Evolutionary conservation across 2,888 invertebrate species (phyloP).

Genomic region (Acanthoscelides obtectus): DNA sequence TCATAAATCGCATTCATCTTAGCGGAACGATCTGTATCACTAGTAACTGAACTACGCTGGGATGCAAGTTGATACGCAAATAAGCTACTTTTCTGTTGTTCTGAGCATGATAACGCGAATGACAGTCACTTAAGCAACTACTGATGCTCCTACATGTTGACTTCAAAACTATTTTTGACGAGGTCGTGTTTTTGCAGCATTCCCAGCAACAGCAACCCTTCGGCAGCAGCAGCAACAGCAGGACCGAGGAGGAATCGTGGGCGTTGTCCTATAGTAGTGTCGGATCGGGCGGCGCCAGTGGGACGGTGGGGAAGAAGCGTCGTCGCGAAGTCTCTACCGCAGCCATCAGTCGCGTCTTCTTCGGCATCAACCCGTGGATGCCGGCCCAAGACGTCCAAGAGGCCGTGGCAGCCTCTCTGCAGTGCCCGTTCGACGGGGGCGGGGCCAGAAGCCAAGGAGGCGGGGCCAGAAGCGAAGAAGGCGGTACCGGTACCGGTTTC

Average conservation of each 20-base stretch:
- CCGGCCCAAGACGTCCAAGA: not conserved
- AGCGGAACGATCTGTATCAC: too few species aligned
- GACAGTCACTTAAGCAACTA: too few species aligned
- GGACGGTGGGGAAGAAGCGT: not conserved
- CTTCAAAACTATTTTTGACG: too few species aligned
- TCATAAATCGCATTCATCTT: too few species aligned
- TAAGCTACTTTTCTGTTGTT: too few species aligned
- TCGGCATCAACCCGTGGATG: slow-evolving; percentile 62
- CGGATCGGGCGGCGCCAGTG: not conserved
- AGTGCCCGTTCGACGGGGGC: slow-evolving; percentile 2
- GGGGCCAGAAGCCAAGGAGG: not conserved
- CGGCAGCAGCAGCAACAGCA: slow-evolving; percentile 16
- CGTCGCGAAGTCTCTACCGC: not conserved
- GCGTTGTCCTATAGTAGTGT: not conserved
- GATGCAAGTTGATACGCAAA: too few species aligned
- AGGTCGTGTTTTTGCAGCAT: not conserved
- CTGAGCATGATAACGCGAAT: too few species aligned
- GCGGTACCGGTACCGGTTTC: too few species aligned
- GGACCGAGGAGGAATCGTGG: not conserved
- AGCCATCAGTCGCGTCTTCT: not conserved
- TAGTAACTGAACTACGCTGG: too few species aligned
- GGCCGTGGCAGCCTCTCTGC: slow-evolving; percentile 6
- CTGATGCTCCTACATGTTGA: too few species aligned
- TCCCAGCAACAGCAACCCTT: slow-evolving; percentile 11
- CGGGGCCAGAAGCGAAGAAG: not conserved